phyloP scores from a whole-genome alignment of 1,140 invertebrate species.

The Lepidurus arcticus region DNA sequence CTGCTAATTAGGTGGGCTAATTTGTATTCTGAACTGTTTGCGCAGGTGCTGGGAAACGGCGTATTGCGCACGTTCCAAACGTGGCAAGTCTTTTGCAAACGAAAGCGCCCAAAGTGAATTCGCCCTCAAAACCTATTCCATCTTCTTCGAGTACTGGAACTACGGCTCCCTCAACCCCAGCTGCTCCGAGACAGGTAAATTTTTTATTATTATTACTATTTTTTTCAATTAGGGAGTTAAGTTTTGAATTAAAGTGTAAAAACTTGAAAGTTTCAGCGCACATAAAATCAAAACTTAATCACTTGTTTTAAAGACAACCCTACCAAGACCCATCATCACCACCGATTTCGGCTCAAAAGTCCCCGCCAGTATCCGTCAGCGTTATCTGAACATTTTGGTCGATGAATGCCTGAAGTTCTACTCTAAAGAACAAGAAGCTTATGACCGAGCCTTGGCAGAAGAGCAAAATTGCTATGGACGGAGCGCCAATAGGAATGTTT shows the following conservation, averaged over 20 bases:
- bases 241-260: not conserved
- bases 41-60: constrained; percentile 35
- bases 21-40: not conserved
- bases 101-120: constrained; percentile 27
- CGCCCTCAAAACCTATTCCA: constrained; percentile 23
- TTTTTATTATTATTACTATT: not conserved
- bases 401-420: constrained; percentile 73
- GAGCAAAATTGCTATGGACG: constrained; percentile 70
- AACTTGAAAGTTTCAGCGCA: not conserved
- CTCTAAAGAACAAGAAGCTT: constrained; percentile 38
- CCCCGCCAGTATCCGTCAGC: constrained; percentile 70
- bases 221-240: not conserved
- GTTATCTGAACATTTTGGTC: constrained; percentile 78
- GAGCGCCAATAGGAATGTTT: constrained; percentile 69
- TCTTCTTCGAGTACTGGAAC: constrained; percentile 26
- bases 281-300: not conserved
- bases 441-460: constrained; percentile 51
- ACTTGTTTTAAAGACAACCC: constrained; percentile 40
- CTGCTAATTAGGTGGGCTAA: too few relatives aligned
- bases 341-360: constrained; percentile 66
- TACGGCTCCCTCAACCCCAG: not conserved
- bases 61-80: constrained; percentile 42
- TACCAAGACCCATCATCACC: constrained; percentile 56
- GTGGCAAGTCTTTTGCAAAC: constrained; percentile 36
- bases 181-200: not conserved